A percentile compares a stretch with the other conserved stretches of the same genome.
Evolutionary conservation across 2,797 vertebrate genomes (phyloP).

Genomic region (Fratercula arctica): DNA sequence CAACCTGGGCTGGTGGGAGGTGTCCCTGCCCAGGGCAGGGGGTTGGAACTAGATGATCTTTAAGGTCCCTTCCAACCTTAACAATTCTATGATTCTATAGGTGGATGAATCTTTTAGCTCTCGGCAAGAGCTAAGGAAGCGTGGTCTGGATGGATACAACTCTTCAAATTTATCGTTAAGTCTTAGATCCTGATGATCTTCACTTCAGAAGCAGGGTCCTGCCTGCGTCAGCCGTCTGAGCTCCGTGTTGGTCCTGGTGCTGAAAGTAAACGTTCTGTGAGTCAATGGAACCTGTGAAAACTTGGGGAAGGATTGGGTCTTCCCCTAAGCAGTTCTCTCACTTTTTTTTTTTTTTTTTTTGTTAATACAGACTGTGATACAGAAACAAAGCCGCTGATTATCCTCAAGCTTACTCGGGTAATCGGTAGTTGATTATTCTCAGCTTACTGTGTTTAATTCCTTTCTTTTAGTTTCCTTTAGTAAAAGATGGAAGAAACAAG

Average conservation of each 20-base stretch:
- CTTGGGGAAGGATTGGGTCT: background rate
- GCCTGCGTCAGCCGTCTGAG: background rate
- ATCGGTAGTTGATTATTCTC: background rate
- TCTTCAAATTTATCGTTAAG: too few relatives aligned
- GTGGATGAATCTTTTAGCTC: too few relatives aligned
- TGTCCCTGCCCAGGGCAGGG: too few relatives aligned
- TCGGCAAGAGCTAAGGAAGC: background rate
- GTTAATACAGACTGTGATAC: background rate
- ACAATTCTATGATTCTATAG: too few relatives aligned
- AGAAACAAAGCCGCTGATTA: background rate
- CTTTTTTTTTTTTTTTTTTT: background rate
- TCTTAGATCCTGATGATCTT: background rate
- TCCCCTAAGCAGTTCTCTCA: background rate
- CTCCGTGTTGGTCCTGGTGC: background rate
- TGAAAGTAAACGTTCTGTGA: background rate
- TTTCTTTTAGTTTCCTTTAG: background rate
- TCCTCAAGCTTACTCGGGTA: background rate
- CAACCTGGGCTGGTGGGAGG: too few relatives aligned
- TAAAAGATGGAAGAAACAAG: background rate
- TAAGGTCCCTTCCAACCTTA: too few relatives aligned
- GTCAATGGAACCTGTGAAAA: background rate
- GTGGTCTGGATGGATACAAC: background rate
- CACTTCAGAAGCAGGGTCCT: background rate
- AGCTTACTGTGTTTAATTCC: background rate
- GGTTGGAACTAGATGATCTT: too few relatives aligned